Conservation (phyloP, 2,797 vertebrate species). For the Eulemur albifrons region DNA sequence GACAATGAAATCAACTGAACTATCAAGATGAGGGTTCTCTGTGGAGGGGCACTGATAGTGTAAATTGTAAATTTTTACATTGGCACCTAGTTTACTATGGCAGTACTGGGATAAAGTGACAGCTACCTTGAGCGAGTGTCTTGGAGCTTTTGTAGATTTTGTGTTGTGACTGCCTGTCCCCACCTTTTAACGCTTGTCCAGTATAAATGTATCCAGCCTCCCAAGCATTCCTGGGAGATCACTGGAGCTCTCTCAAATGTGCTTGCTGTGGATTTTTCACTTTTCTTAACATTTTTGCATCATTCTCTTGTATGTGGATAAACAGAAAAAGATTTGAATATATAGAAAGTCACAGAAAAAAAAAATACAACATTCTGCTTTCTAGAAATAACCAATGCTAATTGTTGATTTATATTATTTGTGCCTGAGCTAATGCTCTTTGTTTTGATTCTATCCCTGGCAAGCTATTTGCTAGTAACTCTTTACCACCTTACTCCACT, state of each 20-base stretch:
- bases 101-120: not conserved
- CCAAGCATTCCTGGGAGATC: not conserved
- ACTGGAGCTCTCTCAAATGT: not conserved
- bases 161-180: not conserved
- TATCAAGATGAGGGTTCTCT: not conserved
- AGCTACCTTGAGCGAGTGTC: no score
- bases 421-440: not conserved
- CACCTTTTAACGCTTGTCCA: not conserved
- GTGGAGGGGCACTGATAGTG: not conserved
- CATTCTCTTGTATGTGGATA: not conserved
- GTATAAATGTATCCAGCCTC: not conserved
- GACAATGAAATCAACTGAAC: not conserved
- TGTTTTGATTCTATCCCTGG: not conserved
- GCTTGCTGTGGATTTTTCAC: not conserved
- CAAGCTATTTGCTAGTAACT: not conserved
- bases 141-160: not conserved
- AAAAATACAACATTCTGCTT: no score
- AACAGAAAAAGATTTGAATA: no score
- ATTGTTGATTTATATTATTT: no score
- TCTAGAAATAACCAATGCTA: no score
- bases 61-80: not conserved
- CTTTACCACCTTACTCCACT: not conserved
- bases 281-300: not conserved
- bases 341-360: no score
- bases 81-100: not conserved